A percentile compares a stretch with the other conserved stretches of the same genome.
These are phyloP conservation scores for Drosophila obscura DNA, from an alignment of 1,140 invertebrate genomes.

Conservation along the genomic window DNA sequence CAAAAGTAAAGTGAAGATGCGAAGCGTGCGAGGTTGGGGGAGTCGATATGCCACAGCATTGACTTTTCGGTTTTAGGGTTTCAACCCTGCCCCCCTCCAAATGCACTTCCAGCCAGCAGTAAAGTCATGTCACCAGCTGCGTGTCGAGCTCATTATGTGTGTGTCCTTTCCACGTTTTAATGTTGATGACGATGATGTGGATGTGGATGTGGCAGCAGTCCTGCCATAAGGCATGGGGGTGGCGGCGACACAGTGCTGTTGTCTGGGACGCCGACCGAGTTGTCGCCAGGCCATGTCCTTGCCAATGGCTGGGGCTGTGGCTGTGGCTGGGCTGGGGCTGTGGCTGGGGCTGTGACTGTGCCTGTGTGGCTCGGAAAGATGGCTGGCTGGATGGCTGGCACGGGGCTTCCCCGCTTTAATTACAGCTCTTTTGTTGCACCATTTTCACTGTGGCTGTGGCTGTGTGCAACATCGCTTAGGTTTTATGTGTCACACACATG, in stretches of 20 bases:
- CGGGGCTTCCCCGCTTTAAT: slow-evolving; percentile 39
- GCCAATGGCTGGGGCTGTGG: slow-evolving; percentile 6
- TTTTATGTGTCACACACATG: slow-evolving; percentile 26
- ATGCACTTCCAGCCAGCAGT: no score
- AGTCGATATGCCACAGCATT: no score
- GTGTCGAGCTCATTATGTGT: no score
- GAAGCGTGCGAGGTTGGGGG: no score
- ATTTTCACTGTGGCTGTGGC: slow-evolving; percentile 24
- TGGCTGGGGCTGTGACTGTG: no score
- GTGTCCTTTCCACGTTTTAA: no score
- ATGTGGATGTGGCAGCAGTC: neutral
- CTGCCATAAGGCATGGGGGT: slow-evolving; percentile 5
- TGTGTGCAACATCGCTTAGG: slow-evolving; percentile 11
- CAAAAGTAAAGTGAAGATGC: no score
- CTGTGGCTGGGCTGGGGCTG: no score
- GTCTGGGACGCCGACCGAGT: slow-evolving; percentile 53
- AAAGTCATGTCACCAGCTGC: no score
- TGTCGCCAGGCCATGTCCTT: slow-evolving; percentile 42
- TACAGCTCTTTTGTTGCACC: slow-evolving; percentile 51
- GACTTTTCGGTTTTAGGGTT: no score
- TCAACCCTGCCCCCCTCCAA: no score
- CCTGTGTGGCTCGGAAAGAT: neutral
- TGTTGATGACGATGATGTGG: neutral
- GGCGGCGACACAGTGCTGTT: slow-evolving; percentile 40
- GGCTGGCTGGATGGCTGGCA: neutral